Conservation (phyloP, 2,113 vertebrate genomes). For the Gymnobelideus leadbeateri region DNA sequence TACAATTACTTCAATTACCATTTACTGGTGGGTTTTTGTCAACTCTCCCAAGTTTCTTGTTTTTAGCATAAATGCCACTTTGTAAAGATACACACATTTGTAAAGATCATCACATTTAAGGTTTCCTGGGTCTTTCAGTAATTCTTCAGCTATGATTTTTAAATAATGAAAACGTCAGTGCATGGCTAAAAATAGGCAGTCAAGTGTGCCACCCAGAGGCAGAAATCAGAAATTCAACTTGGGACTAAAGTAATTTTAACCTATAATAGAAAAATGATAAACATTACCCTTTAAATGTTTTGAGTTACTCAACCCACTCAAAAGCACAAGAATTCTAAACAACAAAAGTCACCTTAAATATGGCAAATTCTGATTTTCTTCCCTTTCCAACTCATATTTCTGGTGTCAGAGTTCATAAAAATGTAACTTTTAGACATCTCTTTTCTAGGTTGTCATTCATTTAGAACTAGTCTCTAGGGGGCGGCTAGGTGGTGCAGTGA, state of each 20-base stretch:
- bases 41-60: neutral
- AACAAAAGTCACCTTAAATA: neutral
- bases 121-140: too few species aligned
- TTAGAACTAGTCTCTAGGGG: neutral
- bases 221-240: neutral
- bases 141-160: neutral
- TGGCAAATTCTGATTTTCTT: constrained; percentile 18
- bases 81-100: neutral
- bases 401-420: neutral
- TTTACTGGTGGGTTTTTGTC: neutral
- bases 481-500: too few species aligned
- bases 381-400: neutral
- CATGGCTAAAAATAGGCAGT: constrained; percentile 31
- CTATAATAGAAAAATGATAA: neutral
- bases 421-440: constrained; percentile 13
- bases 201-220: constrained; percentile 85
- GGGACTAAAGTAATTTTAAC: constrained; percentile 61
- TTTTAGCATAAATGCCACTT: neutral
- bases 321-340: neutral
- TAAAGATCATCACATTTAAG: neutral
- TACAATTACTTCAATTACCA: constrained; percentile 14
- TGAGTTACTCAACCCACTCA: constrained; percentile 29
- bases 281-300: neutral
- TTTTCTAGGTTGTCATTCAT: neutral
- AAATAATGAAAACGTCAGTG: neutral